Evolutionary conservation across 2,113 vertebrate species (phyloP).

Genomic region (Noctilio leporinus): DNA sequence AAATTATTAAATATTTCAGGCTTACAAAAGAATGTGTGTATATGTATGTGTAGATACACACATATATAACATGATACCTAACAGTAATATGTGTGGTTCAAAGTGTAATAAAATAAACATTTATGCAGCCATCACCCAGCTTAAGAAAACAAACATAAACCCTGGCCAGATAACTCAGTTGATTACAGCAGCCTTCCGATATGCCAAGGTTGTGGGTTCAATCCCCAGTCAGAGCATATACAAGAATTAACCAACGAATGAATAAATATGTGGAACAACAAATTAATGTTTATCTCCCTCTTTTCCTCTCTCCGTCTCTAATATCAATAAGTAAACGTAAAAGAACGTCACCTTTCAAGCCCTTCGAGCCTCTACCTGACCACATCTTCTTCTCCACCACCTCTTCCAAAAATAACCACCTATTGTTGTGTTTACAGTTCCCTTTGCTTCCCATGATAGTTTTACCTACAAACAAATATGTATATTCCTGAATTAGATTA

Average conservation of each 20-base stretch:
- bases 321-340: too few relatives aligned
- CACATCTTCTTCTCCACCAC: neutral
- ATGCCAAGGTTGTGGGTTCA: too few relatives aligned
- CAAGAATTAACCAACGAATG: too few relatives aligned
- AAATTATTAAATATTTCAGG: constrained; percentile 22
- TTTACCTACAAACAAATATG: neutral
- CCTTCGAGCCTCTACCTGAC: neutral
- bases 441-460: neutral
- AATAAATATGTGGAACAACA: too few relatives aligned
- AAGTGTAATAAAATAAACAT: neutral
- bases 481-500: neutral
- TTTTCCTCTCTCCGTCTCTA: too few relatives aligned
- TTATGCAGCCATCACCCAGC: neutral
- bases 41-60: neutral
- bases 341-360: neutral
- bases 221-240: too few relatives aligned
- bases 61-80: neutral
- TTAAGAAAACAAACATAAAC: neutral
- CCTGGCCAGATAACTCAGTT: too few relatives aligned
- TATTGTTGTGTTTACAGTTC: neutral
- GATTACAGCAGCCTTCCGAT: too few relatives aligned
- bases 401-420: neutral
- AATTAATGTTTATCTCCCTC: too few relatives aligned
- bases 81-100: neutral
- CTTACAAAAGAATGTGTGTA: neutral